Evolutionary conservation across 2,797 vertebrate genomes (phyloP).

Genomic region (Menidia menidia): DNA sequence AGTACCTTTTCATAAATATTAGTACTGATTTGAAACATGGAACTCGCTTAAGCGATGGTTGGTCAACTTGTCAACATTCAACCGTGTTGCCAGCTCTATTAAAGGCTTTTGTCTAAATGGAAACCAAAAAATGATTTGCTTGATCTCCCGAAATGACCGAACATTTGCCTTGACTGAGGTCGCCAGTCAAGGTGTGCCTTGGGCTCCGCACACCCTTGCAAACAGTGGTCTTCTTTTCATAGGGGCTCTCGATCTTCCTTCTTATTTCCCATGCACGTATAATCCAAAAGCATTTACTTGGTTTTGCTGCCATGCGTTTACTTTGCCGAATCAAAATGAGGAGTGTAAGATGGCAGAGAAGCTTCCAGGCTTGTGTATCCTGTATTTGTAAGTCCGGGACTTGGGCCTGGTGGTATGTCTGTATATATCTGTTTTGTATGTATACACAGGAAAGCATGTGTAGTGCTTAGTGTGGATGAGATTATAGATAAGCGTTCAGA

Average conservation of each 20-base stretch:
- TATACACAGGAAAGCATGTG: conserved; percentile 39
- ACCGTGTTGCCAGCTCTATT: conserved; percentile 22
- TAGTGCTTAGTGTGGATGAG: conserved; percentile 43
- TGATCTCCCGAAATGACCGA: conserved; percentile 31
- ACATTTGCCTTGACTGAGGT: conserved; percentile 13
- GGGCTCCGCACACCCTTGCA: background rate
- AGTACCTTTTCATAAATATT: conserved; percentile 44
- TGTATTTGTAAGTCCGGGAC: conserved; percentile 1
- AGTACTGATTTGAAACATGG: conserved; percentile 19
- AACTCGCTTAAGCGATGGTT: conserved; percentile 39
- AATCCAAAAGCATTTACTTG: too few species aligned
- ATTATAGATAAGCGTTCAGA: conserved; percentile 60
- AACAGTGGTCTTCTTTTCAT: background rate
- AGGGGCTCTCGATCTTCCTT: background rate
- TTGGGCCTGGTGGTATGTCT: conserved; percentile 13
- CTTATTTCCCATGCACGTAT: background rate
- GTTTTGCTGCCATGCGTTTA: background rate
- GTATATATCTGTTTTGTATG: conserved; percentile 30
- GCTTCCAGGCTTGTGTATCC: background rate
- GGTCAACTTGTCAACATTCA: conserved; percentile 58
- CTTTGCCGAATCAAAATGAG: background rate
- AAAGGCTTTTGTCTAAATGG: conserved; percentile 42
- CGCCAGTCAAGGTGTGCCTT: too few species aligned
- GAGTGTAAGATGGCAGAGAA: conserved; percentile 2
- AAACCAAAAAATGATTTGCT: conserved; percentile 45